A percentile compares a stretch with the other conserved stretches of the same genome.
Evolutionary conservation across 1,140 invertebrate species (phyloP).

Genomic region (Drosophila subobscura): DNA sequence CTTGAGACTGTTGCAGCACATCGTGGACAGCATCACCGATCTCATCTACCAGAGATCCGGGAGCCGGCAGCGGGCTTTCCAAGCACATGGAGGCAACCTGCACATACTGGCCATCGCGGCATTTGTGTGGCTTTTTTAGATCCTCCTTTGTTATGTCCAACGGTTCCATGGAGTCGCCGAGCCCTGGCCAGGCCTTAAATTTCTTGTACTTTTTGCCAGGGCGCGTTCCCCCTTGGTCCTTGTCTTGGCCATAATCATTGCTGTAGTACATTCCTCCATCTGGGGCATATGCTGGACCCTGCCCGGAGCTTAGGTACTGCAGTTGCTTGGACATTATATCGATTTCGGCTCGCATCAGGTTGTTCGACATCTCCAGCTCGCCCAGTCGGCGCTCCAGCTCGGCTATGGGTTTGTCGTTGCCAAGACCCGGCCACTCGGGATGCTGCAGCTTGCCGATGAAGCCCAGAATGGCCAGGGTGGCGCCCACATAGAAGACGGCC

Average conservation of each 20-base stretch:
- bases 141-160: conserved; percentile 67
- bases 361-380: conserved; percentile 76
- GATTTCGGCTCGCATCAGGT: conserved; percentile 77
- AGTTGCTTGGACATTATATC: conserved; percentile 76
- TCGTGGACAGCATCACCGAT: conserved; percentile 63
- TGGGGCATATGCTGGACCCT: background rate
- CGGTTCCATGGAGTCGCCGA: conserved; percentile 46
- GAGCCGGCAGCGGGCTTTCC: conserved; percentile 43
- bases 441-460: conserved; percentile 68
- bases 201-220: conserved; percentile 36
- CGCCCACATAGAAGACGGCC: conserved; percentile 68
- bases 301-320: conserved; percentile 56
- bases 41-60: conserved; percentile 60
- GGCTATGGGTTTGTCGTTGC: conserved; percentile 24
- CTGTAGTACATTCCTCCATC: no score
- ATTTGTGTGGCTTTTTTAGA: conserved; percentile 60
- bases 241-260: no score
- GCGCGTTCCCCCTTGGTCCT: background rate
- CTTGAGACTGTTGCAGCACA: conserved; percentile 64
- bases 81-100: conserved; percentile 69
- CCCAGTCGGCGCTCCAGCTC: conserved; percentile 64
- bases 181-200: conserved; percentile 70
- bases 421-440: conserved; percentile 62
- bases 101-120: conserved; percentile 57
- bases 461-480: conserved; percentile 57